These are phyloP conservation scores for Aplysina aerophoba DNA, from an alignment of 37 sponge, comb jelly and placozoan genomes.

Conservation along the genomic window DNA sequence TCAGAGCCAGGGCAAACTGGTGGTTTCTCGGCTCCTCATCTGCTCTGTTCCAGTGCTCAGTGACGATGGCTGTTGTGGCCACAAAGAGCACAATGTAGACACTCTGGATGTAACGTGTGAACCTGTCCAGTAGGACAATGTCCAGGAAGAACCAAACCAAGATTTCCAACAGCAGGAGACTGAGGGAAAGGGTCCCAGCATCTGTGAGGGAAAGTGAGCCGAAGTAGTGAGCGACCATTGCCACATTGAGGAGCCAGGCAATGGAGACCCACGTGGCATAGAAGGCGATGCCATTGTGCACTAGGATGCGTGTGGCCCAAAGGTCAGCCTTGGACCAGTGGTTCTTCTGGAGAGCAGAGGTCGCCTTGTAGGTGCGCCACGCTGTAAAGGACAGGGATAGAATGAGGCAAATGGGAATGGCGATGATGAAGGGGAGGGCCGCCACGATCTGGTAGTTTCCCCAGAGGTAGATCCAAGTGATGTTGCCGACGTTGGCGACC, in stretches of 20 bases:
- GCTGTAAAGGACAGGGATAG: not conserved
- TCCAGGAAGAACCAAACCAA: slow-evolving; percentile 40
- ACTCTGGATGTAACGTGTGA: slow-evolving; percentile 42
- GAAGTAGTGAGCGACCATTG: slow-evolving; percentile 3
- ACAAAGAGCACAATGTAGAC: slow-evolving; percentile 42
- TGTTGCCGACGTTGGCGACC: slow-evolving; percentile 20
- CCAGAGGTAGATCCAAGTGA: slow-evolving; percentile 52
- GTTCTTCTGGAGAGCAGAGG: not conserved
- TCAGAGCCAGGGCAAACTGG: slow-evolving; percentile 10
- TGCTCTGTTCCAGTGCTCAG: slow-evolving; percentile 7
- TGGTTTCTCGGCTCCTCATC: slow-evolving; percentile 10
- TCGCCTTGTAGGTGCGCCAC: slow-evolving; percentile 24
- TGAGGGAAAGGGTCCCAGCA: slow-evolving; percentile 33
- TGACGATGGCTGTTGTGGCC: slow-evolving; percentile 9
- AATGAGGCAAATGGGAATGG: not conserved
- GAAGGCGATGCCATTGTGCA: slow-evolving; percentile 28
- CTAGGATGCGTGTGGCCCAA: slow-evolving; percentile 24
- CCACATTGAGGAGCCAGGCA: slow-evolving; percentile 29
- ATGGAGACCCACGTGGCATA: slow-evolving; percentile 27
- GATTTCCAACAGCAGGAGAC: slow-evolving; percentile 34
- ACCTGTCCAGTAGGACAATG: slow-evolving; percentile 26
- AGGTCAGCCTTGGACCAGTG: slow-evolving; percentile 12
- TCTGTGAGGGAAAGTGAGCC: slow-evolving; percentile 1
- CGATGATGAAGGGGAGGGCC: slow-evolving; percentile 45
- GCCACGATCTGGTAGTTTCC: slow-evolving; percentile 39